Evolutionary conservation across 2,888 invertebrate species (phyloP), one percentile per base, ranked within the genome.

Genomic region (Cabera pusaria): DNA sequence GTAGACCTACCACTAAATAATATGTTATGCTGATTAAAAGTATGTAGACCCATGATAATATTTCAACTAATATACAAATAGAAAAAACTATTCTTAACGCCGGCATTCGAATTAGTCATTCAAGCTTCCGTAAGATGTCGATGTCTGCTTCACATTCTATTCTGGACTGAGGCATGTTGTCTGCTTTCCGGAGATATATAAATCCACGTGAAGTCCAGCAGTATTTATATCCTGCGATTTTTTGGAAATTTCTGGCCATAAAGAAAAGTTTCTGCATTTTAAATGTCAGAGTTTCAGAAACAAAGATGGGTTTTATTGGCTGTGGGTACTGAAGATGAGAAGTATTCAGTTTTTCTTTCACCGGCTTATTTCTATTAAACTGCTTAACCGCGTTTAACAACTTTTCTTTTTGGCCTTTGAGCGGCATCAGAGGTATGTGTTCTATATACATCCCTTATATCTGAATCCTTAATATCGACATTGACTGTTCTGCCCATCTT

Each of bases 141-240:
- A 40, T 5, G 6, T 40, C 40, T 2, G 18, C 16, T 5, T 28
- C 33, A 10, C 25, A 6, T n/a, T 19, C 20, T 11, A 41, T 25
- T 14, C 35, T 24, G 0, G 31, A 16, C 6, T 27, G 35, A 6
- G 35, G 6, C 3, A 22, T 22, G 9, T 22, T 11, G 10, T 31
- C 35, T 11, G 26, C 19, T 32, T 36, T 12, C 7, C 27, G 22
- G n/a, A n/a, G n/a, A n/a, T 45, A 48, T 5, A 45, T 33, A 4
- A 33, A 12, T 1, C 48, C 48, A 20, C 36, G 37, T 1, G 40
- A 20, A 1, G 49, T 45, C 49, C 49, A 49, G 18, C 45, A 45
- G 17, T 34, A 46, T 2, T 18, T 8, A 6, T 38, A 46, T 0
- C 23, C 25, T 4, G 38, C 5, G 2, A 18, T 23, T 6, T 34